Evolutionary conservation across 1,140 invertebrate genomes (phyloP).

Genomic region (Bombus ignitus): DNA sequence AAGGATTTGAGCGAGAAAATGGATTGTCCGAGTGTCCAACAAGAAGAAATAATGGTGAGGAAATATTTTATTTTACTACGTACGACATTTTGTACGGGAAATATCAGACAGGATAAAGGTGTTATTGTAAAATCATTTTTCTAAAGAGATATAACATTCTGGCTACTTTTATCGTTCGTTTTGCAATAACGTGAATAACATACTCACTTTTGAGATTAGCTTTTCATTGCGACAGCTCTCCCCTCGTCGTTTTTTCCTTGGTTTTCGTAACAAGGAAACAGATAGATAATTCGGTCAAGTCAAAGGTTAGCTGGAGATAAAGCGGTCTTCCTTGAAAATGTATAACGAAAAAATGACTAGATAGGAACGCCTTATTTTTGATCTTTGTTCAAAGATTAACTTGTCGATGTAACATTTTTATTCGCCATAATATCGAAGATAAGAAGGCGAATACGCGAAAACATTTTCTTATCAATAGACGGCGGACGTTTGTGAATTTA

Average conservation of each 20-base stretch:
- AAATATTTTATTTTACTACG: not conserved
- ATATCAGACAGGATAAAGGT: not conserved
- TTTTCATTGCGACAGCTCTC: not conserved
- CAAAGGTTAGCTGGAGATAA: constrained; percentile 23
- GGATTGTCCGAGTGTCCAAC: not conserved
- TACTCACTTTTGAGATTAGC: not conserved
- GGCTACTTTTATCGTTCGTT: not conserved
- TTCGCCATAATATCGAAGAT: not conserved
- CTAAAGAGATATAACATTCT: not conserved
- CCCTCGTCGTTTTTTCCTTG: not conserved
- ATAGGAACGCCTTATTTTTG: not conserved
- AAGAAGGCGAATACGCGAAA: not conserved
- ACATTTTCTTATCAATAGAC: not conserved
- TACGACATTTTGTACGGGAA: not conserved
- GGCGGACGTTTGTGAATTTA: too few relatives aligned
- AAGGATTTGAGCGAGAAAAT: not conserved
- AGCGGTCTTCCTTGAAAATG: not conserved
- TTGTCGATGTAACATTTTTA: not conserved
- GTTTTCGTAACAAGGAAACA: constrained; percentile 4
- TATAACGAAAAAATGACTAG: too few relatives aligned
- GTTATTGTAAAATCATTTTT: not conserved
- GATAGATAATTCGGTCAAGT: constrained; percentile 17
- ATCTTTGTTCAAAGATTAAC: not conserved
- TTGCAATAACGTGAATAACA: not conserved
- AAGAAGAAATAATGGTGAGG: constrained; percentile 12